phyloP scores from a whole-genome alignment of 2,888 invertebrate genomes.

The Rhingia rostrata region DNA sequence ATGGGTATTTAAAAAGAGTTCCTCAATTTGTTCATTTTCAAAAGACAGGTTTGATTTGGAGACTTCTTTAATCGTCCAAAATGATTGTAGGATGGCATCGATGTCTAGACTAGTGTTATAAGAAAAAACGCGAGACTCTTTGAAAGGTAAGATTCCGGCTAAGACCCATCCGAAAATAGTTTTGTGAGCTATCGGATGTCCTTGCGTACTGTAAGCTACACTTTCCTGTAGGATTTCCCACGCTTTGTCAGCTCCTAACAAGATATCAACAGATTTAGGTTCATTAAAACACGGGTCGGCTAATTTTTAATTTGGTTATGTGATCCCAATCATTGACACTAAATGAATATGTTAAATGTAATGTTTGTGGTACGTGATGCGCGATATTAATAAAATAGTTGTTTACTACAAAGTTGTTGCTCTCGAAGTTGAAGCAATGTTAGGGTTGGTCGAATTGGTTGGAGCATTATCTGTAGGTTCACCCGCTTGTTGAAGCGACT shows the following conservation, averaged over 20 bases:
- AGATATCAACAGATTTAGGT: not conserved
- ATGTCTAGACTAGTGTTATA: not conserved
- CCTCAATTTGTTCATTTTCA: not conserved
- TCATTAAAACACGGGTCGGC: constrained; percentile 15
- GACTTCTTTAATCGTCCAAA: not conserved
- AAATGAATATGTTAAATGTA: not conserved
- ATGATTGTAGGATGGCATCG: not conserved
- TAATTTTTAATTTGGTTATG: not conserved
- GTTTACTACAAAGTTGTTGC: too few relatives aligned
- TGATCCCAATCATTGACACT: constrained; percentile 5
- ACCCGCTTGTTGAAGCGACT: not conserved
- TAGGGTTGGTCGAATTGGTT: too few relatives aligned
- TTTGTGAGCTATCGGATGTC: not conserved
- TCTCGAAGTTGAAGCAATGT: not conserved
- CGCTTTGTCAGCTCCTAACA: too few relatives aligned
- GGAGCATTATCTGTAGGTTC: too few relatives aligned
- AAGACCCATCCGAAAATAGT: not conserved
- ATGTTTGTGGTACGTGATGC: not conserved
- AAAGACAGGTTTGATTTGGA: not conserved
- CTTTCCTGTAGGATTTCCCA: too few relatives aligned
- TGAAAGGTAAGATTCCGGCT: too few relatives aligned
- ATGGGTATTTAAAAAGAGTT: not conserved
- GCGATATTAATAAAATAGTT: not conserved
- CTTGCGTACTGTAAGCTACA: too few relatives aligned
- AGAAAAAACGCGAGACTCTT: too few relatives aligned